Base-by-base conservation (phyloP, 2,888 invertebrate species). In the Monoplex corrugatus region DNA sequence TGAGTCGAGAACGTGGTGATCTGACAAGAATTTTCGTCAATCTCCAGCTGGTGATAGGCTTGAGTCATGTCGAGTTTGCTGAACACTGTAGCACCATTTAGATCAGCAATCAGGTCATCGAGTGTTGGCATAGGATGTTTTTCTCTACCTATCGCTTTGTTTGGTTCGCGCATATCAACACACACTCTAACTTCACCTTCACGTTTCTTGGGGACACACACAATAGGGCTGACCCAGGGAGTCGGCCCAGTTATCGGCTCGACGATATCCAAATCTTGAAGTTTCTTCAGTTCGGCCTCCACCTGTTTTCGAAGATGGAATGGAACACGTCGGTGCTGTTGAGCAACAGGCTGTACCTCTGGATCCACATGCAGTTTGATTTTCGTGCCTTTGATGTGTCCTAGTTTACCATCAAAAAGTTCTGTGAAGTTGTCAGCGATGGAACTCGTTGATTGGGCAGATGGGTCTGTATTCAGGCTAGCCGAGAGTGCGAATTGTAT, bases 171-270 rank as follows among this genome's bases (percentile, higher is more conserved):
- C 82, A 44, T 82, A n/a, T 82, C 44, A 13, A 44, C 19, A 0
- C 82, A 82, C 10, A 82, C 0, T 82, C 82, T 82, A 38, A 82
- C 82, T 23, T 44, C 32, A 5, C 32, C 44, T n/a, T n/a, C n/a
- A 43, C 2, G 1, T 44, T 82, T 82, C 82, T 91, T 91, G 1
- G 92, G 92, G 10, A 90, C 91, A 16, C 84, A 85, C 8, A 92
- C 91, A 19, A 92, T 91, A 0, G 91, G 93, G 16, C 90, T 91
- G 16, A 92, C 90, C 92, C 92, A 92, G 28, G 91, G 92, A 83
- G 90, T 93, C 43, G 92, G 90, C 38, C 92, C 91, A 80, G 90
- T 87, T 19, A 92, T 91, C 72, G 89, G 91, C 84, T 93, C 93
- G 23, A 92, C 92, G 19, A 92, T 90, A 83, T 92, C 91, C 19